Evolutionary conservation across 2,113 vertebrate species (phyloP), one percentile per base, ranked within the genome.

Genomic region (Tapirus terrestris): DNA sequence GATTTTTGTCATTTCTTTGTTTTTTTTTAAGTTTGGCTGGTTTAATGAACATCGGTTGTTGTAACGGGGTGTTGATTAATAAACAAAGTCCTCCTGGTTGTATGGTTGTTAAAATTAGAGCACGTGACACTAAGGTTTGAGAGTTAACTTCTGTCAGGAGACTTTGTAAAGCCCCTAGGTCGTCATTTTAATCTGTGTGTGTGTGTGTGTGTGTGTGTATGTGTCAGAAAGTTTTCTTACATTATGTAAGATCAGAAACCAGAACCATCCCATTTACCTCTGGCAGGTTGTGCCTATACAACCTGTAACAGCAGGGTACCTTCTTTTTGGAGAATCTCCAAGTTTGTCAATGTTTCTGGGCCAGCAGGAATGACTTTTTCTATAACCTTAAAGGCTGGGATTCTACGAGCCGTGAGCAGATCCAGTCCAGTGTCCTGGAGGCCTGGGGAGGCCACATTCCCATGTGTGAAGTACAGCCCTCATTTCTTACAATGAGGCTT

Each of bases 251-350:
- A 58, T 56, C 60, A 68, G 81, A 53, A 70, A 39, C 33, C 31
- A 8, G 56, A 68, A 75, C 23, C 60, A 72, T 75, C 36, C n/a
- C 8, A 1, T 67, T 93, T n/a, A 43, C 13, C 70, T 45, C 89
- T 43, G 58, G 43, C 29, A 3, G 53, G 14, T 20, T 58, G 73
- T 83, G 58, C 36, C 63, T 39, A 0, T 18, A 8, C 14, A 23
- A 0, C 68, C 51, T 61, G 23, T 39, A 18, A 39, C 0, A 2
- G 17, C 0, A 20, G 11, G 9, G 23, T 17, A 12, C 18, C 21
- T 13, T 86, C 36, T 39, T 53, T 92, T 75, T 23, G 51, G 87
- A 95, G 87, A 51, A 31, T 36, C 36, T 16, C 73, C n/a, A 25
- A 5, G 2, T 36, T 73, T 58, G 67, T 48, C 27, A 31, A 0